Percentiles rank a stretch among this genome's conserved stretches.
phyloP scores from a whole-genome alignment of 1,140 invertebrate genomes.

The Brachionus manjavacas region DNA sequence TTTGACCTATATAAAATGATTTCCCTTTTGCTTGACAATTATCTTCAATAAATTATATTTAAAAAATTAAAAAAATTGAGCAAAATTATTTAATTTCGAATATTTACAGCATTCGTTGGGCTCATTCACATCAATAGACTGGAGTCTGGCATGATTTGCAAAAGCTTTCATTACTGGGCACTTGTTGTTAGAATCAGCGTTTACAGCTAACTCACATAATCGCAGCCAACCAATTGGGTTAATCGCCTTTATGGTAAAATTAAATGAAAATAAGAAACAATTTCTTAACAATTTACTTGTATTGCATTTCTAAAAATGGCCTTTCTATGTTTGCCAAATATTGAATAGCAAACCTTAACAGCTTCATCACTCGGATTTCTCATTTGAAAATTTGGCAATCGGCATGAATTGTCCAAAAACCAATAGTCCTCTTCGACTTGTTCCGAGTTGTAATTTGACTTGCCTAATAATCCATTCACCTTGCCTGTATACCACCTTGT shows the following conservation, averaged over 20 bases:
- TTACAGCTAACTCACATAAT: slow-evolving; percentile 14
- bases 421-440: neutral
- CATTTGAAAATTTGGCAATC: neutral
- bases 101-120: slow-evolving; percentile 38
- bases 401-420: slow-evolving; percentile 21
- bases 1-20: neutral
- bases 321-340: slow-evolving; percentile 18
- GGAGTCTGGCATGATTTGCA: slow-evolving; percentile 14
- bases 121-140: neutral
- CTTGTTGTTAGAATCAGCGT: neutral
- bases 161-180: slow-evolving; percentile 23
- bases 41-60: too few relatives aligned
- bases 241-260: neutral
- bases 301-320: neutral
- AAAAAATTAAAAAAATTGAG: neutral
- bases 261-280: neutral
- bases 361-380: slow-evolving; percentile 26
- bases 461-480: slow-evolving; percentile 31
- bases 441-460: neutral
- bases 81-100: neutral
- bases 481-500: slow-evolving; percentile 39
- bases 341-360: neutral
- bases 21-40: slow-evolving; percentile 1
- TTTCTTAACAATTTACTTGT: neutral
- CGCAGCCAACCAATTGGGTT: slow-evolving; percentile 8